Percentiles rank a stretch among this genome's conserved stretches.
Conservation (phyloP, 1,140 invertebrate genomes). For the Parapsyche elsis region DNA sequence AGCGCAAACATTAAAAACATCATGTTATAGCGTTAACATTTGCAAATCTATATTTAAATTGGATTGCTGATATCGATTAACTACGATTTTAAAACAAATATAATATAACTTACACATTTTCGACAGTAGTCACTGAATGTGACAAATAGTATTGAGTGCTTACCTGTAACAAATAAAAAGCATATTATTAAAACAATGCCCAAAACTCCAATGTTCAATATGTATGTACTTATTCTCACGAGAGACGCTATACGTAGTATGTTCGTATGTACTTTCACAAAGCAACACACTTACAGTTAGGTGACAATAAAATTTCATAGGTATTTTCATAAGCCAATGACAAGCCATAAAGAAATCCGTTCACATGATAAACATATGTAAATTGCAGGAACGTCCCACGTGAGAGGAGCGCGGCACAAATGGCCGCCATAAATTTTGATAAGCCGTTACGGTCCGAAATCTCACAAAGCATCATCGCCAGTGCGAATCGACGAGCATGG, state of each 20-base stretch:
- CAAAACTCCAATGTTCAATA: too few relatives aligned
- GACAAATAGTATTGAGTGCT: background rate
- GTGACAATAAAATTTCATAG: conserved; percentile 37
- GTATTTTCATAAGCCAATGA: conserved; percentile 38
- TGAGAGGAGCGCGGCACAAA: conserved; percentile 33
- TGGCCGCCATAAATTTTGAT: conserved; percentile 42
- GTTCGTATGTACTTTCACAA: too few relatives aligned
- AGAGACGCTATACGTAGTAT: too few relatives aligned
- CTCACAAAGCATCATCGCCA: conserved; percentile 19
- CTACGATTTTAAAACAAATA: too few relatives aligned
- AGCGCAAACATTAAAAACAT: too few relatives aligned
- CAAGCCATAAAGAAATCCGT: conserved; percentile 34
- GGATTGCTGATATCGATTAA: too few relatives aligned
- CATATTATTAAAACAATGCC: background rate
- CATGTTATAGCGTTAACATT: too few relatives aligned
- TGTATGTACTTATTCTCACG: too few relatives aligned
- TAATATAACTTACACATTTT: too few relatives aligned
- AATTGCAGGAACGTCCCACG: conserved; percentile 38
- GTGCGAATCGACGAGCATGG: conserved; percentile 18
- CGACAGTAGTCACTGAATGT: background rate
- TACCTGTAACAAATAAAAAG: conserved; percentile 15
- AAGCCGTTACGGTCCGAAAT: conserved; percentile 43
- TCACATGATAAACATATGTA: conserved; percentile 42
- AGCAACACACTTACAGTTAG: background rate
- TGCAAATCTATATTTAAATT: too few relatives aligned